Conservation (phyloP, 2,797 vertebrate species). For the Gallinago nigripennis region DNA sequence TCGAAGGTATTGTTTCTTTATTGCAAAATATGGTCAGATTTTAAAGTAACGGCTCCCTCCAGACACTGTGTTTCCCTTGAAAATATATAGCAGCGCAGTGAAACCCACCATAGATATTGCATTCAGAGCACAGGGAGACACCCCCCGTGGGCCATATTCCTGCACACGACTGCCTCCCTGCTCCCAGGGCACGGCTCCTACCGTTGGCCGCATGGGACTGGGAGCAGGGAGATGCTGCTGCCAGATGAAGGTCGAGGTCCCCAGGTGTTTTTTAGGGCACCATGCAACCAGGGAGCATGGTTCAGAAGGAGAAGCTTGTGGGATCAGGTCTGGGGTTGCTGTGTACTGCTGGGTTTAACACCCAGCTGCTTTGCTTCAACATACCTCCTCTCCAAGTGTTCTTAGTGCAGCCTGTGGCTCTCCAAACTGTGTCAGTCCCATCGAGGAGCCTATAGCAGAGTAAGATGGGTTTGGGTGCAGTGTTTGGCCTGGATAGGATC, state of each 20-base stretch:
- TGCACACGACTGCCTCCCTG: background rate
- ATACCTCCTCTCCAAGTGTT: rapidly evolving
- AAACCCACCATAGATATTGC: background rate
- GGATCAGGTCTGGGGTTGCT: background rate
- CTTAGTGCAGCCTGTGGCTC: background rate
- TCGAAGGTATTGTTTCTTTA: background rate
- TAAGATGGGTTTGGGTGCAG: background rate
- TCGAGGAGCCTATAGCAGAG: rapidly evolving
- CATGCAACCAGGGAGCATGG: rapidly evolving
- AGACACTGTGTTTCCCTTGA: background rate
- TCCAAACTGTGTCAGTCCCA: rapidly evolving
- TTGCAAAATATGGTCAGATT: background rate
- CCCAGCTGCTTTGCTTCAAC: background rate
- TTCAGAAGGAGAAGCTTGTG: background rate
- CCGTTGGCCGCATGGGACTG: rapidly evolving
- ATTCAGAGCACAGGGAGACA: background rate
- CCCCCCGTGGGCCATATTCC: background rate
- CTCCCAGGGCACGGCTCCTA: background rate
- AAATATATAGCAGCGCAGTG: background rate
- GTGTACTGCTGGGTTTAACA: background rate
- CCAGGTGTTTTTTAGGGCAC: background rate
- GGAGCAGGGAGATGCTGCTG: rapidly evolving
- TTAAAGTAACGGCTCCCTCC: background rate
- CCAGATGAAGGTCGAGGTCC: background rate
- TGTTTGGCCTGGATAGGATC: background rate